Evolutionary conservation across 1,140 invertebrate genomes (phyloP), one percentile per base, ranked within the genome.

Genomic region (Eurosta solidaginis): DNA sequence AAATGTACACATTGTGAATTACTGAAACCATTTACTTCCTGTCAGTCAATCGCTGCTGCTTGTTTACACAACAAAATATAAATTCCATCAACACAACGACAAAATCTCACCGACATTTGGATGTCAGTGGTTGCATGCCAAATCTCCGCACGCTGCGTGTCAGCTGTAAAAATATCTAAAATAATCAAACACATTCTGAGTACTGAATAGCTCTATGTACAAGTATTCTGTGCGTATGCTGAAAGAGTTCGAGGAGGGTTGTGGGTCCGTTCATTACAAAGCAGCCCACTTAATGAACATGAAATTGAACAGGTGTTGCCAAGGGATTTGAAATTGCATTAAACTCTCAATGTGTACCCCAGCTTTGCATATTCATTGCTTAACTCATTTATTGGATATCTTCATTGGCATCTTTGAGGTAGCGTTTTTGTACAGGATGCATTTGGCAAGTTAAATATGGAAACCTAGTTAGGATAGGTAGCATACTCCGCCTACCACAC

Each of bases 241-340:
- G n/a, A n/a, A 59, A 36, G n/a, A 10, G 27, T 29, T 1, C 54
- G 7, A 12, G 25, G 20, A 3, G 22, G 22, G 50, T 25, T 12
- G 50, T 7, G n/a, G 50, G 54, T 14, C 3, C 79, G 78, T 42
- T 52, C 47, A 47, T 83, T 82, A n/a, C 83, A 84, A 83, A 47
- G 74, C 74, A 84, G 83, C 54, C 49, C 78, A 79, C 78, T 78
- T 77, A 82, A 84, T 81, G 80, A 82, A 83, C 79, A 84, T 85
- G 59, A 85, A 85, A 85, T 85, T 85, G 85, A 83, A 82, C 83
- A 85, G 84, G 84, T 78, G 84, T 83, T 75, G 74, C 44, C 74
- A 4, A 29, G 42, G 74, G 27, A 42, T 20, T 36, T 27, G n/a
- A 68, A 68, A 36, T 27, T 33, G 59, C 33, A 20, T 17, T 68